Conservation (phyloP, 2,797 vertebrate genomes). For the Onychomys arenicola region DNA sequence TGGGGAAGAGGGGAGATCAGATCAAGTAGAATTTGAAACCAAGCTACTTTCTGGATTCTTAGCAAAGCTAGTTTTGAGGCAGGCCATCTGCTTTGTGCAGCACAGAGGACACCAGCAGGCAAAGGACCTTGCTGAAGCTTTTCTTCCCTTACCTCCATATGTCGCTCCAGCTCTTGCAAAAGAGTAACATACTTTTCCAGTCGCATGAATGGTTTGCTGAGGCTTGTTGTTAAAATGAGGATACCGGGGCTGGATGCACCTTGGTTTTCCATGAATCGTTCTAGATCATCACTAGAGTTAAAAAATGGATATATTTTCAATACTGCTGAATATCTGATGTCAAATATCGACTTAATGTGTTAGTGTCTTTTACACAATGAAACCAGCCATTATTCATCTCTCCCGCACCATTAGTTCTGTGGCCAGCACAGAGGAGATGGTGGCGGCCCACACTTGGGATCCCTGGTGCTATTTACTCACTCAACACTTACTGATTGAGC, state of each 20-base stretch:
- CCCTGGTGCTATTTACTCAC: background rate
- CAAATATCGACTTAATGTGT: background rate
- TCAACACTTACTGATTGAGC: background rate
- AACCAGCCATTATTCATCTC: background rate
- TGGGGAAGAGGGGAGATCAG: background rate
- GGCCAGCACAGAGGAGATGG: background rate
- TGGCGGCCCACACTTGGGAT: background rate
- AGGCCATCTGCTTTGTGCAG: background rate
- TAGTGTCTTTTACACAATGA: background rate
- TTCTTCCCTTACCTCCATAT: constrained; percentile 93
- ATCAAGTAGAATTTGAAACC: background rate
- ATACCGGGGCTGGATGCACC: constrained; percentile 94
- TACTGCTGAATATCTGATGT: background rate
- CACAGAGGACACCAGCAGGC: background rate
- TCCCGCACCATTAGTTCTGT: background rate
- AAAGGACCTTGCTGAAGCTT: background rate
- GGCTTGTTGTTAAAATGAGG: constrained; percentile 95
- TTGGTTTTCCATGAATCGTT: constrained; percentile 98
- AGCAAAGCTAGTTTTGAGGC: background rate
- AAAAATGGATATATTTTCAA: constrained; percentile 63
- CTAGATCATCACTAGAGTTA: constrained; percentile 93
- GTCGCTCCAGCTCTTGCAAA: constrained; percentile 97
- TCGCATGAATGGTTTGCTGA: constrained; percentile 98
- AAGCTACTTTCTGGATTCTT: background rate
- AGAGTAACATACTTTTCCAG: constrained; percentile 97